Evolutionary conservation across 2,888 invertebrate species (phyloP).

Genomic region (Hirtodrosophila alboralis): DNA sequence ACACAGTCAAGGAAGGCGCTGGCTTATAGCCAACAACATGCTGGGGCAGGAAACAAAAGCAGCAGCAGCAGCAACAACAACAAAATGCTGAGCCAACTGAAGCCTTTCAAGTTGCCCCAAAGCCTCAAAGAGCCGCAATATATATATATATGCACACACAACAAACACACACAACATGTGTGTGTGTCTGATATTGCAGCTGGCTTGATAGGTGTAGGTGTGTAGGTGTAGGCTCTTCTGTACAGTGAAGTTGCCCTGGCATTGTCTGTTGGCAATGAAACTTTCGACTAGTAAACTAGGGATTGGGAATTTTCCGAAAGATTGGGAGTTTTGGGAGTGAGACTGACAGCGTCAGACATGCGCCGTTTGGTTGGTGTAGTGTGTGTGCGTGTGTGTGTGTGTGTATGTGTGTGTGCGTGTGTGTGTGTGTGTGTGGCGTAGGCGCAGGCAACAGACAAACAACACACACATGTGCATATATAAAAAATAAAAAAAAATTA

Average conservation of each 20-base stretch:
- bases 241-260: slow-evolving; percentile 68
- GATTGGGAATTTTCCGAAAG: slow-evolving; percentile 1
- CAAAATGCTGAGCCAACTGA: slow-evolving; percentile 68
- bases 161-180: slow-evolving; percentile 5
- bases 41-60: slow-evolving; percentile 22
- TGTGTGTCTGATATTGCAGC: slow-evolving; percentile 31
- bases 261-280: slow-evolving; percentile 81
- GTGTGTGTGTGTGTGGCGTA: slow-evolving; percentile 26
- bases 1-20: slow-evolving; percentile 31
- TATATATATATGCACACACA: too few relatives aligned
- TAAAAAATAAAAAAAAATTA: too few relatives aligned
- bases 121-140: slow-evolving; percentile 62
- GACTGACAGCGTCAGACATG: slow-evolving; percentile 55
- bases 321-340: not conserved
- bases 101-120: slow-evolving; percentile 80
- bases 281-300: slow-evolving; percentile 40
- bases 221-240: slow-evolving; percentile 11
- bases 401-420: too few relatives aligned
- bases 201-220: slow-evolving; percentile 41
- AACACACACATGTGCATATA: slow-evolving; percentile 6
- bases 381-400: too few relatives aligned
- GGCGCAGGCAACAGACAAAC: slow-evolving; percentile 30
- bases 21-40: slow-evolving; percentile 45
- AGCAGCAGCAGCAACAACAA: slow-evolving; percentile 10
- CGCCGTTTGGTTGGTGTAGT: too few relatives aligned